Base-by-base conservation (phyloP, 1,140 invertebrate genomes). In the Hycleus cichorii region DNA sequence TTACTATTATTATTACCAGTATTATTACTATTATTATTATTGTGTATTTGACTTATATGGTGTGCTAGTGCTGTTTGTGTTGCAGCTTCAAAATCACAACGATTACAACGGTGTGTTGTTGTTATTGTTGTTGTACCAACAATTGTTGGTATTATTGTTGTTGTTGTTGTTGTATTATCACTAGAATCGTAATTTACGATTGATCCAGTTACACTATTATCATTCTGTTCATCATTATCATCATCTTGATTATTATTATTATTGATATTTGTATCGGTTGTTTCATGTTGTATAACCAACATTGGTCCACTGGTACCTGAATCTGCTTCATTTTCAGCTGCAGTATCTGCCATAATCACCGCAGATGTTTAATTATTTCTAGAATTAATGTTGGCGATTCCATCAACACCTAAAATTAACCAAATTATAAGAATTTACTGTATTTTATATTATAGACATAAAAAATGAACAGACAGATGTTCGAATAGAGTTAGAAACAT, bases 11-110 rank as follows among this genome's bases (percentile, higher is more conserved):
- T 71, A 61, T 75, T 69, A 4, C 59, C 51, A 49, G 69, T 65
- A 64, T 72, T 68, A 57, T 67, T 67, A 55, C 76, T 76, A 57
- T 77, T 76, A 62, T 79, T 79, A 12, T 74, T 75, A 32, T 70
- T 76, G 44, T 77, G 70, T 65, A 82, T 83, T 67, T 83, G 79
- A 39, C 81, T 78, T 50, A 83, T 76, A 66, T 86, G 84, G 40
- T 81, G 76, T 57, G 79, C 76, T 52, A 86, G 74, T 42, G 81
- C 77, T 40, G 79, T 72, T 64, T 81, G 77, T 59, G 80, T 83
- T 65, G 78, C 75, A 12, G 82, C 81, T 75, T 86, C 84, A 66
- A 85, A 86, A 62, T 85, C 83, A 73, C 84, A 86, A 52, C 80
- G 76, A 64, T 83, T 82, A 69, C 83, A 85, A 65, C 80, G 79